phyloP scores from a whole-genome alignment of 2,797 vertebrate species.

The Paedocypris micromegethes region DNA sequence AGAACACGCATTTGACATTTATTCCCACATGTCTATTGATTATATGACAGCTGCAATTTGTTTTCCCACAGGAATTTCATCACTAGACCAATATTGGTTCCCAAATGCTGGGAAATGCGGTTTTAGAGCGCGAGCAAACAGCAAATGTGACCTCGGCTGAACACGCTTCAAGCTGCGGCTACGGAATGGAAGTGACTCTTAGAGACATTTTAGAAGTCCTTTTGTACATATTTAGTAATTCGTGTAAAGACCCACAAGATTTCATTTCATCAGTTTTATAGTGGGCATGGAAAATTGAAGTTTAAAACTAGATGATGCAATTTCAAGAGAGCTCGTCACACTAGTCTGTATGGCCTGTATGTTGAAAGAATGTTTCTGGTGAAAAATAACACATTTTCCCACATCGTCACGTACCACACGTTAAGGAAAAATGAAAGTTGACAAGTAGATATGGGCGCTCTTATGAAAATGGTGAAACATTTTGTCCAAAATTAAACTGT shows the following conservation, averaged over 20 bases:
- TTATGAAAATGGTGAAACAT: too few species aligned
- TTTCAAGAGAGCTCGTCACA: too few species aligned
- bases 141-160: slow-evolving; percentile 43
- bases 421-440: too few species aligned
- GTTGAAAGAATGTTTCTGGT: too few species aligned
- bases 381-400: too few species aligned
- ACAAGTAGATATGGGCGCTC: too few species aligned
- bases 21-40: slow-evolving; percentile 51
- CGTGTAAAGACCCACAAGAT: slow-evolving; percentile 38
- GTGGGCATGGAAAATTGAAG: slow-evolving; percentile 38
- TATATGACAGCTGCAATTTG: slow-evolving; percentile 51
- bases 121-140: slow-evolving; percentile 44
- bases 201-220: slow-evolving; percentile 22
- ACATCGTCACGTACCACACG: too few species aligned
- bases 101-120: slow-evolving; percentile 48
- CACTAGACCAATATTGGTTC: slow-evolving; percentile 39
- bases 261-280: slow-evolving; percentile 41
- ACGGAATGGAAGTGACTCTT: slow-evolving; percentile 38
- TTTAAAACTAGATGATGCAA: background rate
- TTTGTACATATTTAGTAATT: slow-evolving; percentile 35
- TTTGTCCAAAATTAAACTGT: too few species aligned
- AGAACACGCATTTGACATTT: slow-evolving; percentile 51
- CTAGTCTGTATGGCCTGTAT: too few species aligned
- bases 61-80: slow-evolving; percentile 51
- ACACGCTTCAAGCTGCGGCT: slow-evolving; percentile 28